Conservation (phyloP, 2,113 vertebrate genomes). For the Smithornis capensis region DNA sequence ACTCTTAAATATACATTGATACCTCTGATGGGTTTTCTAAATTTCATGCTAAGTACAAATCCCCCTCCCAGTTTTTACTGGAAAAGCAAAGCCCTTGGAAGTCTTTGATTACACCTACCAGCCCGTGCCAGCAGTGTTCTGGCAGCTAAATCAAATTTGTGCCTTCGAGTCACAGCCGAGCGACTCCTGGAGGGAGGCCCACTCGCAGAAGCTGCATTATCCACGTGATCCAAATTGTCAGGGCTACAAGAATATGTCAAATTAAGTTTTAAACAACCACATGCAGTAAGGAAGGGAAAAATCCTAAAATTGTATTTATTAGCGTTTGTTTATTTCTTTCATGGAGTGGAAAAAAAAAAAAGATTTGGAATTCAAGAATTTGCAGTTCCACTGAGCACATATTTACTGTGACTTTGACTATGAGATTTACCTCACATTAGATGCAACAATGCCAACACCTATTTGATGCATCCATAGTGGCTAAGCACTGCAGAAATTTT, state of each 20-base stretch:
- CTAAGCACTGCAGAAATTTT: not conserved
- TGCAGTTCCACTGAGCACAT: not conserved
- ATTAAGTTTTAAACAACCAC: not conserved
- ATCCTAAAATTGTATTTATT: not conserved
- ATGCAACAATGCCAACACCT: not conserved
- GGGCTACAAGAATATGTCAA: slow-evolving; percentile 73
- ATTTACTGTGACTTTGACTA: not conserved
- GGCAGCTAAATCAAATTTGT: slow-evolving; percentile 94
- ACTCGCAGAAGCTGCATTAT: slow-evolving; percentile 83
- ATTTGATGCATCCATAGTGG: not conserved
- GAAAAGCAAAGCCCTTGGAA: not conserved
- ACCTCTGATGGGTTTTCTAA: not conserved
- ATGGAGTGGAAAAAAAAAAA: accelerated
- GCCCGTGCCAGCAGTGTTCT: slow-evolving; percentile 92
- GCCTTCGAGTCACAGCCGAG: slow-evolving; percentile 86
- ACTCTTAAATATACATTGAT: not conserved
- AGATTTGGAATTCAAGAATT: not conserved
- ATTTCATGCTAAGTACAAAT: not conserved
- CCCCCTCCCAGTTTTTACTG: not conserved
- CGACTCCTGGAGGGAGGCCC: slow-evolving; percentile 81
- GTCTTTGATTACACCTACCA: slow-evolving; percentile 73
- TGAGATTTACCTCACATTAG: not conserved
- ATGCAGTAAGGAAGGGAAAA: not conserved
- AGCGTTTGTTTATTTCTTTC: not conserved
- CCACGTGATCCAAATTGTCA: slow-evolving; percentile 87